Evolutionary conservation across 1,140 invertebrate species (phyloP).

Genomic region (Drosophila pachea): DNA sequence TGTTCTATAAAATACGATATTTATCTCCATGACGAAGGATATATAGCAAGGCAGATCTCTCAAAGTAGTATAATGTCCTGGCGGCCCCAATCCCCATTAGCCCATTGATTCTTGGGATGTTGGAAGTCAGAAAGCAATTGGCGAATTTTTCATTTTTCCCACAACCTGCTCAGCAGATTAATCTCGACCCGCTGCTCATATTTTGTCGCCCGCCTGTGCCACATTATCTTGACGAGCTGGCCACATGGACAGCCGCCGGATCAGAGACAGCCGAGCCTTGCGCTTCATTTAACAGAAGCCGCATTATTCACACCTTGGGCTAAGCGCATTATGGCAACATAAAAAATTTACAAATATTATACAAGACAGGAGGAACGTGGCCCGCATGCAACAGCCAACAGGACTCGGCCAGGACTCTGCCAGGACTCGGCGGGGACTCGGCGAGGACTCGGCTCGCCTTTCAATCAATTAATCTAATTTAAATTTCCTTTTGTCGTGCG

Average conservation of each 20-base stretch:
- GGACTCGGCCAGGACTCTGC: constrained; percentile 6
- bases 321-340: constrained; percentile 49
- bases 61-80: no score
- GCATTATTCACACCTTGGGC: constrained; percentile 73
- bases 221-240: not conserved
- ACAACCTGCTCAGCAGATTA: no score
- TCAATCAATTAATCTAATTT: constrained; percentile 79
- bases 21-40: no score
- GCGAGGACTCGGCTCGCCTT: constrained; percentile 41
- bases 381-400: constrained; percentile 65
- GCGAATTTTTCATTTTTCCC: no score
- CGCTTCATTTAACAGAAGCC: constrained; percentile 73
- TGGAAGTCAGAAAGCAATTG: no score
- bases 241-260: constrained; percentile 7
- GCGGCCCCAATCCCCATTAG: no score
- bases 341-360: constrained; percentile 18
- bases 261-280: constrained; percentile 31
- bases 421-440: constrained; percentile 27
- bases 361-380: constrained; percentile 44
- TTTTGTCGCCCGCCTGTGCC: not conserved
- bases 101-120: no score
- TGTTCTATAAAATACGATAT: no score
- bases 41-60: no score
- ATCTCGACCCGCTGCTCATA: no score
- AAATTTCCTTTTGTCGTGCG: constrained; percentile 66